phyloP scores from a whole-genome alignment of 2,888 invertebrate species.

The Teinopalpus imperialis region DNA sequence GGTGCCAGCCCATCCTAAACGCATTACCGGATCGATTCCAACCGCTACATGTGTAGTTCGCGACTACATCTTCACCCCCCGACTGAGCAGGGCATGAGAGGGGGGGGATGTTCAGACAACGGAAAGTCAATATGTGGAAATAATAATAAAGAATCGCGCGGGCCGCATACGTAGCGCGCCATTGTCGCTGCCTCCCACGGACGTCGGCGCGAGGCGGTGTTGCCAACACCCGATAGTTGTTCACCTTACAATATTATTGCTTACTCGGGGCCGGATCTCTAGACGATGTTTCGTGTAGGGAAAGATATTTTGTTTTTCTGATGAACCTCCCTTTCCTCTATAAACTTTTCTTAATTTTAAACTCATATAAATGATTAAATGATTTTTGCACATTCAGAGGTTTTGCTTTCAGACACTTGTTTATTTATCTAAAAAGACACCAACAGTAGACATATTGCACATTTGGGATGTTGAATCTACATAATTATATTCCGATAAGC shows the following conservation, averaged over 20 bases:
- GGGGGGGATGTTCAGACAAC: constrained; percentile 53
- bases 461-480: too few species aligned
- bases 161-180: constrained; percentile 66
- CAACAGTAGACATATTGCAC: too few species aligned
- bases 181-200: constrained; percentile 59
- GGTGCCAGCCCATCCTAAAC: constrained; percentile 56
- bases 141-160: constrained; percentile 74
- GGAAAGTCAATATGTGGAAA: constrained; percentile 78
- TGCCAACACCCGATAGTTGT: constrained; percentile 29
- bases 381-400: too few species aligned
- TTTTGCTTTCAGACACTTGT: too few species aligned
- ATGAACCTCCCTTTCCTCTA: too few species aligned
- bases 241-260: constrained; percentile 46
- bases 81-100: constrained; percentile 29
- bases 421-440: too few species aligned
- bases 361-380: too few species aligned
- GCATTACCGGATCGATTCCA: constrained; percentile 65
- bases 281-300: background rate
- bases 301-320: too few species aligned
- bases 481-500: too few species aligned
- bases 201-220: constrained; percentile 45
- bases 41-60: constrained; percentile 63
- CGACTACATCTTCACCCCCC: constrained; percentile 48
- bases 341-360: too few species aligned
- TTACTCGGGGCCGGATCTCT: constrained; percentile 34